Evolutionary conservation across 2,113 vertebrate genomes (phyloP).

Genomic region (Phylloscopus trochilus): DNA sequence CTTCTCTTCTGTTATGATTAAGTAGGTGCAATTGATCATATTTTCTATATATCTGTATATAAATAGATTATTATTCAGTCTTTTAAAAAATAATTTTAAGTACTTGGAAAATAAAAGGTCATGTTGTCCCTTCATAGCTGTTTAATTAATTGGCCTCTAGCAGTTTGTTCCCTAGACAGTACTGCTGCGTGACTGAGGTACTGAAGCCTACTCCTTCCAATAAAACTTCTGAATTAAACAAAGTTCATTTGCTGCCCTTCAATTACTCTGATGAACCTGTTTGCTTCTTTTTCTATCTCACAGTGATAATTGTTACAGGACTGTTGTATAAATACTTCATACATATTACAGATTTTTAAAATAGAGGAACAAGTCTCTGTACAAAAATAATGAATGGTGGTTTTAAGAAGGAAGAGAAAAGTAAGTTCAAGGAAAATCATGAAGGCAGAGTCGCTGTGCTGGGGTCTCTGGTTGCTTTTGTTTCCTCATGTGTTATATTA

Average conservation of each 20-base stretch:
- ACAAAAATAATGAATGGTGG: not conserved
- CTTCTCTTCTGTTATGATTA: not conserved
- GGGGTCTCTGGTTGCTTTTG: not conserved
- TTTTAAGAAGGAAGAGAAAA: not conserved
- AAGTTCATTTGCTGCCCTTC: not conserved
- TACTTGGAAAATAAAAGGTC: not conserved
- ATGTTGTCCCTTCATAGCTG: not conserved
- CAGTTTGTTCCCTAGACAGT: not conserved
- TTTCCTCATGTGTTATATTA: not conserved
- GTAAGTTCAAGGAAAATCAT: not conserved
- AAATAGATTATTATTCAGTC: not conserved
- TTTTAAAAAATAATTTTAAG: not conserved
- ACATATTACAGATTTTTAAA: not conserved
- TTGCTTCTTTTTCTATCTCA: not conserved
- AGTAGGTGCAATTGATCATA: not conserved
- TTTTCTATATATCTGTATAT: not conserved
- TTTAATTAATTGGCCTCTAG: constrained; percentile 26
- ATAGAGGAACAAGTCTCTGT: not conserved
- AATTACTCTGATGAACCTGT: not conserved
- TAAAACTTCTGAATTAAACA: not conserved
- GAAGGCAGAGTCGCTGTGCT: not conserved
- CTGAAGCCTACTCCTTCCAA: not conserved
- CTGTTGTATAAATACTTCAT: not conserved
- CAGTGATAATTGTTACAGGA: not conserved
- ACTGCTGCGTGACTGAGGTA: not conserved